Base-by-base conservation (phyloP, 64 coral and sea anemone genomes). In the Pocillopora verrucosa region DNA sequence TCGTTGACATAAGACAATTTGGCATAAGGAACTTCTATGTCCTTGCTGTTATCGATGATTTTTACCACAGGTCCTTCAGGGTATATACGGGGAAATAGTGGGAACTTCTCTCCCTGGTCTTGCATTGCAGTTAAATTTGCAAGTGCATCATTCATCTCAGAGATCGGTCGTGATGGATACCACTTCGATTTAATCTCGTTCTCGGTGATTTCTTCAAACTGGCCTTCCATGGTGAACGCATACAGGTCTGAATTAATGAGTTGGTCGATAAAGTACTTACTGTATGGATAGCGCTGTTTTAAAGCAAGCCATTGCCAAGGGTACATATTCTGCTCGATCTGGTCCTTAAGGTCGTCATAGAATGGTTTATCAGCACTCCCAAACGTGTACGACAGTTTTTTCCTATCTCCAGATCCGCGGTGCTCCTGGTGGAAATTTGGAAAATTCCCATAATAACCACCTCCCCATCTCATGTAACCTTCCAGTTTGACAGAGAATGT, bases 251-350 rank as follows among this genome's bases (percentile, higher is more conserved):
- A 56, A 73, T 93, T 56, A 25, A 35, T 67, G 3, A 93, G 78
- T 30, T 64, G 37, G 16, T 94, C 76, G 72, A 94, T 94, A 13
- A 86, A 36, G 19, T 59, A 60, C 36, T 90, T 45, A 14, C 61
- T 87, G 10, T 24, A 90, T 5, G 79, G 3, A 56, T 94, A 90
- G 25, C 63, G 75, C 69, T 94, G 79, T 62, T 90, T 89, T 74
- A 90, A 45, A 60, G 88, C 51, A 22, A 77, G 80, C 92, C 92
- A 94, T 36, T 94, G 92, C 92, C 92, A 94, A 22, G 92, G 92
- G 34, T 69, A 34, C 34, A 77, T 77, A 38, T 89, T 94, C 72
- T 88, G 60, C 59, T 90, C 87, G n/a, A 88, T 90, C 57, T 94
- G 22, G 34, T 94, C 88, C n/a, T 94, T 85, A 4, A 94, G 80